Evolutionary conservation across 1,140 invertebrate genomes (phyloP).

Genomic region (Cyclina sinensis): DNA sequence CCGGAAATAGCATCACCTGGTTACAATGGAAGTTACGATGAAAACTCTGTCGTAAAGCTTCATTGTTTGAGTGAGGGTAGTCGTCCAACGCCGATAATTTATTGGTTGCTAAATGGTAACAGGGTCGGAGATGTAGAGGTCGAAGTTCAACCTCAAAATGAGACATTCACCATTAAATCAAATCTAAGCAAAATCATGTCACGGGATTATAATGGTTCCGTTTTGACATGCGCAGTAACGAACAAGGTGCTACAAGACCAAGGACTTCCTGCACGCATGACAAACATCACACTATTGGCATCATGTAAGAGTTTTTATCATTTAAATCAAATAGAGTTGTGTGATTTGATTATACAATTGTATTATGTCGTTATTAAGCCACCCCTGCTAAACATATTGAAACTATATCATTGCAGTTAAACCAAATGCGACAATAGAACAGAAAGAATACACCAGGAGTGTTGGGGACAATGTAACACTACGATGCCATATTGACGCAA

Average conservation of each 20-base stretch:
- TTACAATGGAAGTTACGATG: constrained; percentile 69
- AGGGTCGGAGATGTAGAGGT: constrained; percentile 17
- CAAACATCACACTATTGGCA: constrained; percentile 57
- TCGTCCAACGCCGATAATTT: constrained; percentile 63
- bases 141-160: constrained; percentile 45
- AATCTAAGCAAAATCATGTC: constrained; percentile 36
- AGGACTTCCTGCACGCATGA: constrained; percentile 8
- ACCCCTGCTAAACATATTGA: too few species aligned
- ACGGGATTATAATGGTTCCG: constrained; percentile 63
- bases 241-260: constrained; percentile 64
- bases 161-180: constrained; percentile 58
- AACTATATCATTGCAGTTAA: constrained; percentile 59
- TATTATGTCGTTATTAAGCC: too few species aligned
- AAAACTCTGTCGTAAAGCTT: constrained; percentile 27
- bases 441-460: constrained; percentile 32
- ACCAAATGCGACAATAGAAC: constrained; percentile 53
- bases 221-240: constrained; percentile 67
- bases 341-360: too few species aligned
- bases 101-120: constrained; percentile 63
- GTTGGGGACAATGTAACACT: constrained; percentile 52
- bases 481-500: constrained; percentile 63
- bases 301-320: constrained; percentile 64
- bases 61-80: constrained; percentile 69
- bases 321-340: too few species aligned
- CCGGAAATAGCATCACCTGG: constrained; percentile 20